These are phyloP conservation scores for Temnothorax curvispinosus DNA, from an alignment of 1,140 invertebrate genomes.

Conservation along the genomic window DNA sequence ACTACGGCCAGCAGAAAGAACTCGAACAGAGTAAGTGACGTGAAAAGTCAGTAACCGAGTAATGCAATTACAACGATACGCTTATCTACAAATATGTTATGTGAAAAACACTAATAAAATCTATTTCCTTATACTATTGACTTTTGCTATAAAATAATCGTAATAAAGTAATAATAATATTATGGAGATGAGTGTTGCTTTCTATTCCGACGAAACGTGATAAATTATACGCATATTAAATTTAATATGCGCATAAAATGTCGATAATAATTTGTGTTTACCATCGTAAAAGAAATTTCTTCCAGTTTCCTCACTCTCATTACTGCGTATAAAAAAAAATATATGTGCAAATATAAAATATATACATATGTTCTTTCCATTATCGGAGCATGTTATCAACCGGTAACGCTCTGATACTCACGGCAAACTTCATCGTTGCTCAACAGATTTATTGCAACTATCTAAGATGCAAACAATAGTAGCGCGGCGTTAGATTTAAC, in stretches of 20 bases:
- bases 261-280: not conserved
- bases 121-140: not conserved
- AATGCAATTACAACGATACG: not conserved
- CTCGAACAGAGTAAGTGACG: not conserved
- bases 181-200: not conserved
- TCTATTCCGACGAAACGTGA: not conserved
- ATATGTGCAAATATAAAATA: slow-evolving; percentile 16
- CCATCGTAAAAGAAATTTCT: not conserved
- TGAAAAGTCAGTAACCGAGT: not conserved
- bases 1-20: slow-evolving; percentile 69
- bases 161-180: not conserved
- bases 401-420: slow-evolving; percentile 50
- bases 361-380: slow-evolving; percentile 28
- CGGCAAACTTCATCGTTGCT: slow-evolving; percentile 46
- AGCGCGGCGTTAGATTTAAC: slow-evolving; percentile 38
- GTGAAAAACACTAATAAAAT: slow-evolving; percentile 1
- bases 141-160: not conserved
- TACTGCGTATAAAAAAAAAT: not conserved
- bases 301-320: not conserved
- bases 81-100: not conserved
- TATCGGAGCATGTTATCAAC: slow-evolving; percentile 49
- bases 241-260: not conserved
- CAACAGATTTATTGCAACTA: slow-evolving; percentile 54
- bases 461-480: slow-evolving; percentile 51
- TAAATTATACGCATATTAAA: not conserved